phyloP scores from a whole-genome alignment of 2,797 vertebrate species.

The Coendou prehensilis region DNA sequence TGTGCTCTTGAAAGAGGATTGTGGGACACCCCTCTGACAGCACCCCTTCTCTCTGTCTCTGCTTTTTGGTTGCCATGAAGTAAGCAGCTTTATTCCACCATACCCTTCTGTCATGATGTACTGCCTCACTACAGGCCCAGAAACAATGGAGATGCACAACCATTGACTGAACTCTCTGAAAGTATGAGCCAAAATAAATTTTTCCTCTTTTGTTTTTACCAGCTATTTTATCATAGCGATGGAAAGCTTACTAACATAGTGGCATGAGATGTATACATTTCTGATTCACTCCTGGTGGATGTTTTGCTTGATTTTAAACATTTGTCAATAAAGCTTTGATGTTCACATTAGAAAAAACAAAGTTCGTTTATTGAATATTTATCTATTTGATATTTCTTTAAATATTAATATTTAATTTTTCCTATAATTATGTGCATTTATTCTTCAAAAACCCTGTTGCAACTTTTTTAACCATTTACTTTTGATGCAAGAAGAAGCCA shows the following conservation, averaged over 20 bases:
- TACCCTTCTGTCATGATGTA: neutral
- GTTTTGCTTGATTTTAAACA: conserved; percentile 61
- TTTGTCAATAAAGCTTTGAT: conserved; percentile 26
- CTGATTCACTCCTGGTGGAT: neutral
- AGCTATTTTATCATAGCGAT: neutral
- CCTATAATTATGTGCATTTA: neutral
- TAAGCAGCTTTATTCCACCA: neutral
- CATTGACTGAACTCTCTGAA: neutral
- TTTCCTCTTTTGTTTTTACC: neutral
- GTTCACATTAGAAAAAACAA: conserved; percentile 54
- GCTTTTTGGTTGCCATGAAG: neutral
- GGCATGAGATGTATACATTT: neutral
- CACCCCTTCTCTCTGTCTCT: neutral
- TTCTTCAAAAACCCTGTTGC: neutral
- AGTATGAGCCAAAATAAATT: neutral
- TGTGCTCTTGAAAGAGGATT: neutral
- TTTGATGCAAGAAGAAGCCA: conserved; percentile 24
- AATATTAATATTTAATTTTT: neutral
- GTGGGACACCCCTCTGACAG: neutral
- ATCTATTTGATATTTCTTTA: neutral
- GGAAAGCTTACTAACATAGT: neutral
- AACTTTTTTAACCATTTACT: conserved; percentile 22
- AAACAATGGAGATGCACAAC: neutral
- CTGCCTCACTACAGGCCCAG: neutral
- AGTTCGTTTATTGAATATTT: neutral